phyloP scores from a whole-genome alignment of 1,140 invertebrate genomes.

The Chelonus insularis region DNA sequence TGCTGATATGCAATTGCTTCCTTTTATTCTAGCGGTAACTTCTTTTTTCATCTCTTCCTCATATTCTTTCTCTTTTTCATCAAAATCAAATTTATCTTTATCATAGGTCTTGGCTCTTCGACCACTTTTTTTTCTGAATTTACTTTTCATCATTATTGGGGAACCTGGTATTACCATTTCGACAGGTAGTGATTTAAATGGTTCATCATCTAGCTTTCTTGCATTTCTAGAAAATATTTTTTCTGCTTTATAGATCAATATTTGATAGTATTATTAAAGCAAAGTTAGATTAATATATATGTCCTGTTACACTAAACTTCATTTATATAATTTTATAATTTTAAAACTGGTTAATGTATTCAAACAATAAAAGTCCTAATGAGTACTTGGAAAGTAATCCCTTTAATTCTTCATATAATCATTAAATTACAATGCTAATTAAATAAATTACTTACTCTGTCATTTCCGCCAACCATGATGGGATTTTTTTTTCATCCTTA shows the following conservation, averaged over 20 bases:
- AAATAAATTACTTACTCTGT: slow-evolving; percentile 34
- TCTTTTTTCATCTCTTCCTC: not conserved
- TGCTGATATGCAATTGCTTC: not conserved
- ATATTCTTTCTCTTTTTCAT: no score
- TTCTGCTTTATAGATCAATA: no score
- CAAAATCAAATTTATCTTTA: no score
- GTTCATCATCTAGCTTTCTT: not conserved
- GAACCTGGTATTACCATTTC: not conserved
- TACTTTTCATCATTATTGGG: not conserved
- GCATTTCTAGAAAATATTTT: slow-evolving; percentile 17
- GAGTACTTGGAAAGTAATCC: no score
- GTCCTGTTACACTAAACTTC: no score
- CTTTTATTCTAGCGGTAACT: not conserved
- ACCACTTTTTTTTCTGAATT: not conserved
- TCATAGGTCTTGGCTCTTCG: not conserved
- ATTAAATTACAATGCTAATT: slow-evolving; percentile 10
- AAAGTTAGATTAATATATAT: no score
- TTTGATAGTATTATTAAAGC: no score
- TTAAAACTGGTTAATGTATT: no score
- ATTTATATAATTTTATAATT: no score
- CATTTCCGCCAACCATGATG: slow-evolving; percentile 43
- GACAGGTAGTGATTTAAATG: not conserved
- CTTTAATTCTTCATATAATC: no score
- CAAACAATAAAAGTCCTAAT: no score
- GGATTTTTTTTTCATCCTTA: slow-evolving; percentile 27